Percentiles rank a stretch among this genome's conserved stretches.
phyloP scores from a whole-genome alignment of 2,113 vertebrate genomes.

The Acanthochromis polyacanthus region DNA sequence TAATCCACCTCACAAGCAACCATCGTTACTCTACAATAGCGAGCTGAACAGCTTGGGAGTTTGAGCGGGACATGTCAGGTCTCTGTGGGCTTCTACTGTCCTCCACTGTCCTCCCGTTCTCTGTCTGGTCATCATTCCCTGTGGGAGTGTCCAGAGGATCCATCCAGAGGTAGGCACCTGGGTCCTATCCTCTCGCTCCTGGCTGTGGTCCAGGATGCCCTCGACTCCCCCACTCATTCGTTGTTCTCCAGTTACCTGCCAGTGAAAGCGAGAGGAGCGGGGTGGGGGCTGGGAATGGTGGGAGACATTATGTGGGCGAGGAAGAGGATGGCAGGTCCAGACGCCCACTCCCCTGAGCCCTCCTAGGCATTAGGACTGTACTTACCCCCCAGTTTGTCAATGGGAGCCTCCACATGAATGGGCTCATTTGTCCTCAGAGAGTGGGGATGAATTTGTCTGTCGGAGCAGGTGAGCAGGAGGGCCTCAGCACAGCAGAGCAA shows the following conservation, averaged over 20 bases:
- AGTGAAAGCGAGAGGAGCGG: conserved; percentile 74
- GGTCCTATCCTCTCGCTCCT: conserved; percentile 66
- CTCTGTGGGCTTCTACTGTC: conserved; percentile 72
- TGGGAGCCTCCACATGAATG: conserved; percentile 82
- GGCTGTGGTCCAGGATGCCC: conserved; percentile 72
- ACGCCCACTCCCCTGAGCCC: conserved; percentile 83
- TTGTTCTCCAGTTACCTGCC: conserved; percentile 82
- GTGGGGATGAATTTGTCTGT: conserved; percentile 83
- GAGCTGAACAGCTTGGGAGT: conserved; percentile 69
- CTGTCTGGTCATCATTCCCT: conserved; percentile 75
- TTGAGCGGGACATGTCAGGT: conserved; percentile 54
- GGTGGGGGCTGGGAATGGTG: conserved; percentile 65
- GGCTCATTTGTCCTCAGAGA: conserved; percentile 81
- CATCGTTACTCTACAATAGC: conserved; percentile 54
- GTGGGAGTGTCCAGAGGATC: conserved; percentile 77
- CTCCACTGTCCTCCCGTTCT: conserved; percentile 57
- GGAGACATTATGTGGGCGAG: conserved; percentile 75
- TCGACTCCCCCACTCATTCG: conserved; percentile 66
- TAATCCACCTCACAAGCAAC: conserved; percentile 61
- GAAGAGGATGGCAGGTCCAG: conserved; percentile 84
- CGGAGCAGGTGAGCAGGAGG: conserved; percentile 79
- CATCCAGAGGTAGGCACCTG: conserved; percentile 74
- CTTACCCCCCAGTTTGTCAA: conserved; percentile 79
- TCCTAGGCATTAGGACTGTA: conserved; percentile 79
- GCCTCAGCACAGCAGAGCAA: conserved; percentile 66